These are phyloP conservation scores for Scaptomyza cyrtandrae DNA, from an alignment of 2,888 invertebrate species.

Conservation along the genomic window DNA sequence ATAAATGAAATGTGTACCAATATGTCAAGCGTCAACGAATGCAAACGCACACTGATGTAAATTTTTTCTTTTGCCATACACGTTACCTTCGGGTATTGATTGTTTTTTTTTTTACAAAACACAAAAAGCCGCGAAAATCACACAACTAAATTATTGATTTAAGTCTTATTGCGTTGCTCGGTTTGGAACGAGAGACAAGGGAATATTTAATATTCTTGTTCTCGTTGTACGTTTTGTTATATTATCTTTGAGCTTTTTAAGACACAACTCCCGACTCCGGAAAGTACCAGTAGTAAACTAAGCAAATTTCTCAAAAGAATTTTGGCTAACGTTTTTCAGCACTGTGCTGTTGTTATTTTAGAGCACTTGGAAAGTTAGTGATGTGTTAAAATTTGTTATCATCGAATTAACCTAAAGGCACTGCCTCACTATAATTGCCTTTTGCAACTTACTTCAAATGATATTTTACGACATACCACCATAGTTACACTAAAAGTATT, in stretches of 20 bases:
- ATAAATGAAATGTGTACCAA: conserved; percentile 74
- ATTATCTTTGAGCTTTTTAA: conserved; percentile 19
- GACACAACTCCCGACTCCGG: conserved; percentile 58
- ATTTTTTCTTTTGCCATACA: conserved; percentile 65
- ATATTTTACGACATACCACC: no score
- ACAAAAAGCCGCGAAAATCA: conserved; percentile 78
- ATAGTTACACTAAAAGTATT: no score
- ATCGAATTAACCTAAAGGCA: background rate
- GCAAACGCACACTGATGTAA: conserved; percentile 75
- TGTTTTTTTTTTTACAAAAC: conserved; percentile 69
- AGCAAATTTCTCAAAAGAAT: conserved; percentile 41
- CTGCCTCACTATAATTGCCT: no score
- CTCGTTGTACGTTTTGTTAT: conserved; percentile 46
- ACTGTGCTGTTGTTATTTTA: conserved; percentile 25
- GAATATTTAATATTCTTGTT: conserved; percentile 52
- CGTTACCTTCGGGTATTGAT: conserved; percentile 79
- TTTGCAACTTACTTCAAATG: no score
- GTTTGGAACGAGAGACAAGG: conserved; percentile 50
- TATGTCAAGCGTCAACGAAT: conserved; percentile 76
- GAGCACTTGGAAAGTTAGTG: conserved; percentile 30
- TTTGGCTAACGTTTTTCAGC: conserved; percentile 28
- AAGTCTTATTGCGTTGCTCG: conserved; percentile 63
- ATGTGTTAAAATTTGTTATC: conserved; percentile 8
- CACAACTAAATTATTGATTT: conserved; percentile 75
- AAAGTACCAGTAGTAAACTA: conserved; percentile 47